Conservation (phyloP, 30 jellyfish, hydroid and myxozoan genomes). For the Aurelia aurita region DNA sequence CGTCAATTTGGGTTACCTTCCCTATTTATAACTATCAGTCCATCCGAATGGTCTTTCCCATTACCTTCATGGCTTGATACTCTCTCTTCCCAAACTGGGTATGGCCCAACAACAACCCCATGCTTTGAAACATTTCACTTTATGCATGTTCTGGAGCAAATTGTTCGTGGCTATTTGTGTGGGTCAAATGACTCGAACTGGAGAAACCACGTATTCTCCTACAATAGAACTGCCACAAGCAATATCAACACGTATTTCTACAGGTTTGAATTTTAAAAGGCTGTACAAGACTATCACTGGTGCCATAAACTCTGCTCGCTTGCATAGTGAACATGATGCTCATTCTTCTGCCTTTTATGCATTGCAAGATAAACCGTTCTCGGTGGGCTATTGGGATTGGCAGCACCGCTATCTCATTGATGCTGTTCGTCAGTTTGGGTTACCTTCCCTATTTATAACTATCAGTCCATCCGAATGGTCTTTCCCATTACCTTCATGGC, state of each 20-base stretch:
- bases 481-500: constrained; percentile 17
- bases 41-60: constrained; percentile 10
- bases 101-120: background rate
- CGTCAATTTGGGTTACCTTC: constrained; percentile 38
- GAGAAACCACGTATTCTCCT: no score
- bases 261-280: constrained; percentile 36
- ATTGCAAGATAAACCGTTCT: constrained; percentile 2
- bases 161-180: no score
- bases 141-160: no score
- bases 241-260: no score
- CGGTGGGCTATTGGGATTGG: constrained; percentile 39
- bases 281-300: constrained; percentile 18
- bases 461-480: background rate
- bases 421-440: constrained; percentile 31
- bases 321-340: background rate
- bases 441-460: constrained; percentile 18
- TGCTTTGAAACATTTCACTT: background rate
- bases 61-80: constrained; percentile 3
- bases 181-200: no score
- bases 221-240: no score
- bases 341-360: constrained; percentile 12
- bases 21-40: constrained; percentile 7
- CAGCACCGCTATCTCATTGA: constrained; percentile 45
- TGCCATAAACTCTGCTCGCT: constrained; percentile 3
- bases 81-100: background rate